Evolutionary conservation across 2,113 vertebrate genomes (phyloP).

Genomic region (Sinocyclocheilus rhinocerous): DNA sequence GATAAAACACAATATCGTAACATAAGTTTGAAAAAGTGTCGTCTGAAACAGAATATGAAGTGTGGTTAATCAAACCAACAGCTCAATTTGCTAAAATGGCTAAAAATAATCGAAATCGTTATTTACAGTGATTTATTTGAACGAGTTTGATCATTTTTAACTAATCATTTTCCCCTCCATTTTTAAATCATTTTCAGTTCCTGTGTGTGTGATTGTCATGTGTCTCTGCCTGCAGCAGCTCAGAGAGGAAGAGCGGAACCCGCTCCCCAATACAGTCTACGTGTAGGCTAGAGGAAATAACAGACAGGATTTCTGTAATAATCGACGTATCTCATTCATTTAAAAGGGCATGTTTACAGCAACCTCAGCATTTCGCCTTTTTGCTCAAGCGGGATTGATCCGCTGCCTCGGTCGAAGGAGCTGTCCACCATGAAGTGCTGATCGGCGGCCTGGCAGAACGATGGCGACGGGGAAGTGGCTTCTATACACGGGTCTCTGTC

Average conservation of each 20-base stretch:
- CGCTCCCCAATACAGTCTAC: constrained; percentile 3
- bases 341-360: constrained; percentile 13
- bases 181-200: not conserved
- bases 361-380: not conserved
- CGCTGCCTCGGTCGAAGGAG: constrained; percentile 32
- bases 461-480: constrained; percentile 90
- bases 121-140: not conserved
- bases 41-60: not conserved
- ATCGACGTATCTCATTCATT: not conserved
- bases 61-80: not conserved
- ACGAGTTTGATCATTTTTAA: not conserved
- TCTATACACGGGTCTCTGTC: constrained; percentile 85
- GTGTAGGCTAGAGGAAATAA: not conserved
- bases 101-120: not conserved
- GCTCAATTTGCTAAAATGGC: not conserved
- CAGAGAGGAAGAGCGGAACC: constrained; percentile 2
- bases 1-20: no score
- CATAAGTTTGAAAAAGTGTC: not conserved
- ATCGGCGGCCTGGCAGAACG: constrained; percentile 57
- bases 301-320: not conserved
- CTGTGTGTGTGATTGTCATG: constrained; percentile 3
- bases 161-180: not conserved
- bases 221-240: constrained; percentile 19
- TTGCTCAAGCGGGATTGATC: constrained; percentile 18
- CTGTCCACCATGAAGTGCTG: constrained; percentile 70